Conservation (phyloP, 1,140 invertebrate genomes). For the Pogonomyrmex barbatus region DNA sequence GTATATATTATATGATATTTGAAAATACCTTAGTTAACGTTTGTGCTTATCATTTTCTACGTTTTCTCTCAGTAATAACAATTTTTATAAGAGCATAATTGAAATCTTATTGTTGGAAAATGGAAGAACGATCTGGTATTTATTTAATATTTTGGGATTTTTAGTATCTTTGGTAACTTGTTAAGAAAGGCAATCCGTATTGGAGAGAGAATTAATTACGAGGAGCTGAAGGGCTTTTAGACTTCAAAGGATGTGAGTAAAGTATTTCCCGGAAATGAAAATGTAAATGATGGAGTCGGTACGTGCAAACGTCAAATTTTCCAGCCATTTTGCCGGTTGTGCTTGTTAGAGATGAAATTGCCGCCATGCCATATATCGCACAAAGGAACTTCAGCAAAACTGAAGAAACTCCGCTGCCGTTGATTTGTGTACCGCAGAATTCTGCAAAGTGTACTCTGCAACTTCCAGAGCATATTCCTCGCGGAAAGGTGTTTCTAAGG, state of each 20-base stretch:
- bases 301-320: conserved; percentile 36
- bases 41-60: background rate
- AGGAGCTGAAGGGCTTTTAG: background rate
- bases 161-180: conserved; percentile 24
- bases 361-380: conserved; percentile 16
- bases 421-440: conserved; percentile 54
- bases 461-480: conserved; percentile 46
- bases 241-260: conserved; percentile 23
- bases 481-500: conserved; percentile 20
- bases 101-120: background rate
- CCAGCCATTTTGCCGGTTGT: conserved; percentile 43
- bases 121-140: background rate
- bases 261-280: conserved; percentile 30
- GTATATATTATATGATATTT: background rate
- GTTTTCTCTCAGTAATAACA: background rate
- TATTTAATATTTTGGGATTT: conserved; percentile 16
- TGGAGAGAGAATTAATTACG: conserved; percentile 32
- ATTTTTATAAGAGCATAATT: background rate
- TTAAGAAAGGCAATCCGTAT: conserved; percentile 11
- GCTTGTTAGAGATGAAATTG: conserved; percentile 51
- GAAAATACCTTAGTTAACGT: background rate
- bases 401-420: conserved; percentile 45
- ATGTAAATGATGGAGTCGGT: conserved; percentile 29
- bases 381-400: conserved; percentile 51
- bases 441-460: conserved; percentile 36